Conservation (phyloP, 2,888 invertebrate genomes). For the Drosophila engyochracea region DNA sequence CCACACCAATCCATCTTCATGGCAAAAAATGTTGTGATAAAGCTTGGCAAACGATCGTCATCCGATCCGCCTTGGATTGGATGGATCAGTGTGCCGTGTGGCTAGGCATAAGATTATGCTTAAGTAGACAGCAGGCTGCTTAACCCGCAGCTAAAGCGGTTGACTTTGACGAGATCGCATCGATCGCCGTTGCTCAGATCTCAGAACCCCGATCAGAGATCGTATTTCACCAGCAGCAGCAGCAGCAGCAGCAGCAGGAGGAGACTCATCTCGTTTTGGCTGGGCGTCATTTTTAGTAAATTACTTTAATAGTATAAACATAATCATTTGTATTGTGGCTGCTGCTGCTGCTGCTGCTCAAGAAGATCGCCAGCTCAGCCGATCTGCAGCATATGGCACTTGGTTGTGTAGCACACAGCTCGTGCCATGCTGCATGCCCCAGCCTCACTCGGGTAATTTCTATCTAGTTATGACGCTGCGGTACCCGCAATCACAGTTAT, state of each 20-base stretch:
- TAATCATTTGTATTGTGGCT: constrained; percentile 82
- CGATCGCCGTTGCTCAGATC: constrained; percentile 29
- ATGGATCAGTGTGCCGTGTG: constrained; percentile 51
- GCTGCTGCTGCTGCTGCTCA: constrained; percentile 71
- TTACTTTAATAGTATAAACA: constrained; percentile 84
- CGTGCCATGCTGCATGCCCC: constrained; percentile 47
- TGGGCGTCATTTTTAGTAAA: constrained; percentile 81
- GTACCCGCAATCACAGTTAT: constrained; percentile 72
- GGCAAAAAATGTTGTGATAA: constrained; percentile 73
- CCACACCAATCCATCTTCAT: constrained; percentile 74
- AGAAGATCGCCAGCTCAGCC: constrained; percentile 17
- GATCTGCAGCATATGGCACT: constrained; percentile 53
- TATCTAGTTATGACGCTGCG: constrained; percentile 71
- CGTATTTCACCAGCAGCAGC: constrained; percentile 20
- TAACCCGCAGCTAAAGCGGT: constrained; percentile 83
- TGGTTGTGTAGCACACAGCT: constrained; percentile 35
- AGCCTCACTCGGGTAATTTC: constrained; percentile 65
- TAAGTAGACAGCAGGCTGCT: constrained; percentile 82
- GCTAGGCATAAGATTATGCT: constrained; percentile 75
- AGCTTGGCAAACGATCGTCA: constrained; percentile 46
- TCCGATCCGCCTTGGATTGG: constrained; percentile 39
- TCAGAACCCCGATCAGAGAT: constrained; percentile 27
- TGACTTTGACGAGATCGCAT: constrained; percentile 64
- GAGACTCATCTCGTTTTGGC: constrained; percentile 69
- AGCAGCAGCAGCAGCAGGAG: constrained; percentile 11